Base-by-base conservation (phyloP, 64 coral and sea anemone genomes). In the Acropora yongei region DNA sequence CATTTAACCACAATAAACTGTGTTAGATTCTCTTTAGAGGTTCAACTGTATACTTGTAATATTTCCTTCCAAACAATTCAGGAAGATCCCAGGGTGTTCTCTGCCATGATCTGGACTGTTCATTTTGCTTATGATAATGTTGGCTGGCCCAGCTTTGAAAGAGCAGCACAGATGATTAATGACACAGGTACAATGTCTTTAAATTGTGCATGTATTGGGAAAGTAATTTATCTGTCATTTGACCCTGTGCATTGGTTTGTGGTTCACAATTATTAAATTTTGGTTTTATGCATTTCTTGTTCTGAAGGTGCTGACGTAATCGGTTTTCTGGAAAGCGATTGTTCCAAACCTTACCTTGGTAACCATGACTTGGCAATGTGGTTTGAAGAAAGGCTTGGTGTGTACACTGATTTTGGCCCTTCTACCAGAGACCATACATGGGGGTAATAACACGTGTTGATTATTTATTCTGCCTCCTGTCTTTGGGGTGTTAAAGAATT, bases 51-150 rank as follows among this genome's bases (percentile, higher is more conserved):
- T 48, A 14, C 39, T 9, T 68, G 3, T 18, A n/a, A 75, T 66
- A 2, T 77, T 85, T 1, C 53, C 4, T 41, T 79, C 10, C 51
- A 3, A 55, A 30, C 30, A 30, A 30, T 50, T 49, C 16, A 91
- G 91, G 94, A 90, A 49, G 67, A 96, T 13, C 88, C 87, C 18
- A 88, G 83, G 39, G 85, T 92, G 50, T 98, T 98, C 60, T 96
- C 97, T 40, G 97, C 97, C 19, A 91, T 93, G 84, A 93, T 99
- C 48, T 99, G 97, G 97, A 99, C 91, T n/a, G 94, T 99, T 0
- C 97, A 99, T 77, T 99, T 99, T 94, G 97, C 91, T 7, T 99
- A 99, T 92, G 97, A 99, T 80, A 99, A 99, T 41, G 66, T 42
- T 39, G 97, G 97, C 4, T 99, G 94, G 94, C 97, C 97, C 13